Base-by-base conservation (phyloP, 1,140 invertebrate genomes). In the Yoshiicerus persimilis region DNA sequence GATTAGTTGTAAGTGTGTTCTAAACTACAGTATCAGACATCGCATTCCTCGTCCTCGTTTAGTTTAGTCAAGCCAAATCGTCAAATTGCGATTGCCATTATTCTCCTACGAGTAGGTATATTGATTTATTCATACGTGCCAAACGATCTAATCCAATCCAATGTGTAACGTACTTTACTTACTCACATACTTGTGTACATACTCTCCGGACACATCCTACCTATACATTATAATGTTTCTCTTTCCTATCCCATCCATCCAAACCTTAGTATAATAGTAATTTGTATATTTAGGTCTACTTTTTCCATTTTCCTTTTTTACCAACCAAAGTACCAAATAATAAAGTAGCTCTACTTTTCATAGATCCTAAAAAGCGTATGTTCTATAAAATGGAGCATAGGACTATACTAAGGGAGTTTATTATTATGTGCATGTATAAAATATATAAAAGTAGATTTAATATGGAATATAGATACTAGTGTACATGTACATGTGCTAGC, bases 51-150 rank as follows among this genome's bases (percentile, higher is more conserved):
- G 32, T 30, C 20, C 32, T 80, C 34, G 75, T 38, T 80, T 80
- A 32, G 30, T 1, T n/a, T 30, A n/a, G 16, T 23, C 5, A 36
- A 80, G 32, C 75, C 75, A 80, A 32, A 32, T 80, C 75, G 25
- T 70, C 66, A 70, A 56, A 70, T 70, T 70, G 66, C 66, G 20
- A 80, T 80, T 80, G 75, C 75, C 32, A 80, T 80, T 36, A 80
- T 80, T 80, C 75, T 16, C 20, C 75, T 36, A 80, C 30, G 75
- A 80, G 75, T 80, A 80, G 75, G 75, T 80, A 80, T 80, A 80
- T 80, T 80, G 75, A 80, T 80, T 80, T 80, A 80, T 80, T 80
- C 75, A 80, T 80, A 80, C 75, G 75, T 80, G 75, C 75, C 75
- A 80, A 80, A 80, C 20, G 34, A 80, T 80, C 13, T 80, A 80